Base-by-base conservation (phyloP, 2,888 invertebrate species). In the Volucella zonaria region DNA sequence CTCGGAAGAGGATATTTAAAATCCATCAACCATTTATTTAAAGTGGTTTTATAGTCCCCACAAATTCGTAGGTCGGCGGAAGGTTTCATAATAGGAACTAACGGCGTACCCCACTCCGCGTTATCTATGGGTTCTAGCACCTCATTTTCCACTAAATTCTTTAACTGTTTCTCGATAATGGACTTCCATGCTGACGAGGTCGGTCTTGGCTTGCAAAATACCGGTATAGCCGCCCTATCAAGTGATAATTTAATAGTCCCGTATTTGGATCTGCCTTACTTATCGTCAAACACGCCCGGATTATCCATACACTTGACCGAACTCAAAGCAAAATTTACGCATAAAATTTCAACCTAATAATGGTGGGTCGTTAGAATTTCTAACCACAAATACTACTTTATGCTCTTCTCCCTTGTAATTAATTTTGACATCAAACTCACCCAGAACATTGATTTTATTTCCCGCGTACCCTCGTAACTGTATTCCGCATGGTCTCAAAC, bases 381-480 rank as follows among this genome's bases (percentile, higher is more conserved):
- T 2, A 23, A 23, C 18, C 1, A 23, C 18, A 23, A 23, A 23
- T 31, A 38, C 18, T 31, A 62, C 15, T 38, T 31, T 8, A 6
- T 62, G 45, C 2, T 6, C 47, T 1, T 62, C 31, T 12, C 49
- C 49, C 47, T 6, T 38, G 47, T 49, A 62, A 62, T 31, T 14
- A 42, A 49, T 38, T 3, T 3, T 62, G 18, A 47, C 49, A 47
- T 62, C 31, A 62, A 62, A 49, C 38, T 62, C 62, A 62, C 49
- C 62, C 14, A 62, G 18, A 11, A 62, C 49, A 31, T 31, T 23
- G 10, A 49, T 62, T 47, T 23, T 31, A 38, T 23, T 49, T 47
- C 47, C 62, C 9, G 47, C 62, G 38, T 62, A 38, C 18, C 23
- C 62, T 18, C 42, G 59, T 3, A 42, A 42, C 9, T 15, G 18